A percentile compares a stretch with the other conserved stretches of the same genome.
These are phyloP conservation scores for Microtus ochrogaster DNA, from an alignment of 2,113 vertebrate genomes.

Conservation along the genomic window DNA sequence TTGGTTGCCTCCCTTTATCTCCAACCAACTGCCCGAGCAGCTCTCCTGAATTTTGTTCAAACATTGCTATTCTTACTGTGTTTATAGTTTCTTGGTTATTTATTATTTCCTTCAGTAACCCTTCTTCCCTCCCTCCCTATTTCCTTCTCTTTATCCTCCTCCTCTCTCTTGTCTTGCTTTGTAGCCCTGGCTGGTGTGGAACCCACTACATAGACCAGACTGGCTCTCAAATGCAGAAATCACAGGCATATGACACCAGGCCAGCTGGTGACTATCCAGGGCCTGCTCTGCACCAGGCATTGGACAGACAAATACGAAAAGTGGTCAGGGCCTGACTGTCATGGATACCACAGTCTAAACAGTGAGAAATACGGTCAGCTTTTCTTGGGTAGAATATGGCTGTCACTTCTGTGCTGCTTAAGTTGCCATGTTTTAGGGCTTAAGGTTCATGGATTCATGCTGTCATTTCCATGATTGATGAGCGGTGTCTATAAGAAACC, in stretches of 20 bases:
- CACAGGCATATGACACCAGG: neutral
- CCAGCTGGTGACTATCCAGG: neutral
- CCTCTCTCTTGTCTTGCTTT: neutral
- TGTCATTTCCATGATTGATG: neutral
- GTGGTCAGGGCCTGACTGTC: neutral
- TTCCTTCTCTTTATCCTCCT: neutral
- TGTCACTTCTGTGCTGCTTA: neutral
- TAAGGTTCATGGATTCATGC: neutral
- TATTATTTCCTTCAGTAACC: neutral
- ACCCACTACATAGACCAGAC: neutral
- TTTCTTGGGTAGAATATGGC: neutral
- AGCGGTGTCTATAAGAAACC: neutral
- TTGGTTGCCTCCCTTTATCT: neutral
- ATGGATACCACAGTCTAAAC: too few relatives aligned
- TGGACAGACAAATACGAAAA: neutral
- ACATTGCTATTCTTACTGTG: neutral
- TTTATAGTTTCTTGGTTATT: neutral
- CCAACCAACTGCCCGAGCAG: neutral
- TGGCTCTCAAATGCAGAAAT: neutral
- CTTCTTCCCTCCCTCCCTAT: neutral
- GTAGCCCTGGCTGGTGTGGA: neutral
- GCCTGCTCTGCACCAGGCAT: neutral
- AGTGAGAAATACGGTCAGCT: neutral
- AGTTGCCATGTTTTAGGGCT: neutral
- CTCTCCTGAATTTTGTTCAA: neutral